Evolutionary conservation across 2,888 invertebrate genomes (phyloP), one percentile per base, ranked within the genome.

Genomic region (Chymomyza procnemis): DNA sequence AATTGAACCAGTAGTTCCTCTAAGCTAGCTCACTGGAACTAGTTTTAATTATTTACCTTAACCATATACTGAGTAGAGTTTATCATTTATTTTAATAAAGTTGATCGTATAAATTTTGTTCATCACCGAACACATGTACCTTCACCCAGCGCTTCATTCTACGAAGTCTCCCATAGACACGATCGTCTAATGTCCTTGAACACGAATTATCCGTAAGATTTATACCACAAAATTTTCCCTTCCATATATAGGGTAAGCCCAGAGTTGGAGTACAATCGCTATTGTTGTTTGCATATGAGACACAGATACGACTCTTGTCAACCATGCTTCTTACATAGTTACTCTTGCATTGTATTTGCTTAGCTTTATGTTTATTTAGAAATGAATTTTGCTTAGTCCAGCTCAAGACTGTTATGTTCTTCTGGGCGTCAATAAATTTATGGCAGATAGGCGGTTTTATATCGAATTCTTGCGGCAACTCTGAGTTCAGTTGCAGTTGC

Each of bases 171-270:
- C 65, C 62, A 65, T 67, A 78, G 16, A 75, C 54, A 66, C 75
- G 74, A 0, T 56, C 58, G 0, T 6, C 6, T 4, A 16, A 50
- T 4, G 0, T 0, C 3, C 9, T 22, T 1, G 65, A 64, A n/a
- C 79, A 76, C 6, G 73, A 76, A 63, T 78, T 75, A 0, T 69
- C 78, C n/a, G 67, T 9, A 0, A 75, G 3, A 30, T 75, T 78
- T 2, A 77, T 9, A 54, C 75, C 78, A 47, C 77, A 78, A 14
- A 77, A 67, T 0, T 6, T 4, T 1, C 59, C 63, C 0, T 60
- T 21, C 56, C 50, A 56, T 2, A 66, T 46, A 18, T 63, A 66
- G 4, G 78, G 76, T 21, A 79, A 9, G 4, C 78, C 78, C 3
- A 14, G n/a, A 19, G 19, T 55, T 0, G 16, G 46, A 9, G 58